Evolutionary conservation across 2,888 invertebrate genomes (phyloP).

Genomic region (Xanthia icteritia): DNA sequence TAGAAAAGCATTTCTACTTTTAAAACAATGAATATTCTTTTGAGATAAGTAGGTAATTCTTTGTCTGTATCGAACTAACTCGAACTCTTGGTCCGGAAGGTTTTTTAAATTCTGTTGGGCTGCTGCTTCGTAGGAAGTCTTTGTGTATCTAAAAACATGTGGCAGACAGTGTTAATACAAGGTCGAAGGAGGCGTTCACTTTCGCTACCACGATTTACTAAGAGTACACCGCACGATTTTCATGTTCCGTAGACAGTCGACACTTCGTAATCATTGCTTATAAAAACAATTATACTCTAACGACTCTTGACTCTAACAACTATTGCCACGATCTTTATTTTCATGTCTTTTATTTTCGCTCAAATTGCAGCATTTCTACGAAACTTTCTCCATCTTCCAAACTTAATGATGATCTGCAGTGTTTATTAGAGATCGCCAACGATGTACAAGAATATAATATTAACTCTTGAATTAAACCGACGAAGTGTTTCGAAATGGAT

Average conservation of each 20-base stretch:
- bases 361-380: slow-evolving; percentile 44
- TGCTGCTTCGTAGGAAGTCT: slow-evolving; percentile 33
- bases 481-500: slow-evolving; percentile 23
- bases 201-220: slow-evolving; percentile 79
- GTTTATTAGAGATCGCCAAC: slow-evolving; percentile 42
- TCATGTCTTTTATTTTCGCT: slow-evolving; percentile 56
- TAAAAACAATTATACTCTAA: slow-evolving; percentile 71
- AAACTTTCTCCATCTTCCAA: slow-evolving; percentile 54
- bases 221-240: slow-evolving; percentile 73
- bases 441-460: slow-evolving; percentile 10
- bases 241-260: slow-evolving; percentile 64
- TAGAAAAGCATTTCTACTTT: slow-evolving; percentile 26
- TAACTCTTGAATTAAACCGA: slow-evolving; percentile 4
- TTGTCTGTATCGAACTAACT: slow-evolving; percentile 10
- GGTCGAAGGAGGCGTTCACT: slow-evolving; percentile 83
- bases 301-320: slow-evolving; percentile 59
- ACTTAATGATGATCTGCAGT: slow-evolving; percentile 44
- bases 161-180: slow-evolving; percentile 73
- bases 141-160: slow-evolving; percentile 51
- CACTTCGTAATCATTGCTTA: slow-evolving; percentile 70
- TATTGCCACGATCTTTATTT: slow-evolving; percentile 63
- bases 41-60: slow-evolving; percentile 8
- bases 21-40: slow-evolving; percentile 37
- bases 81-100: slow-evolving; percentile 21
- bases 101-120: slow-evolving; percentile 36